Base-by-base conservation (phyloP, 2,113 vertebrate genomes). In the Procapra przewalskii region DNA sequence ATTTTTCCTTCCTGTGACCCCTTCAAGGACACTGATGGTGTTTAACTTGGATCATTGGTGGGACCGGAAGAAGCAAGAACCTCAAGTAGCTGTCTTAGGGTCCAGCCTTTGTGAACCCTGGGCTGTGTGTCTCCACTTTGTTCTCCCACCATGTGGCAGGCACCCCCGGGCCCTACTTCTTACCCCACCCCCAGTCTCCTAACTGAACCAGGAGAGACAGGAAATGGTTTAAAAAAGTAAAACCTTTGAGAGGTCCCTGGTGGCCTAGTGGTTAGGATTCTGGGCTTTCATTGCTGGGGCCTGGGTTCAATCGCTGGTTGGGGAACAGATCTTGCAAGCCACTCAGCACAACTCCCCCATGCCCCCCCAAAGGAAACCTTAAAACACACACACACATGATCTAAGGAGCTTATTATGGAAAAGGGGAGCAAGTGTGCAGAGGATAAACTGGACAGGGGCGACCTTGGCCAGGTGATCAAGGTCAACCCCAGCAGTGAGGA, bases 401-500 rank as follows among this genome's bases (percentile, higher is more conserved):
- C 84, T 52, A 29, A 25, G 43, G 33, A 43, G 33, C 36, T 1
- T 23, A 36, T 31, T 8, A 8, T 33, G 23, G 60, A 54, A 33
- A 21, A 27, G 16, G 62, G 16, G 29, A 33, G 48, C 12, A 43
- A 2, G 19, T 9, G 17, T 12, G 2, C 5, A 3, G 55, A 1
- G 45, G 16, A 19, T 79, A 80, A 54, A n/a, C 23, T 0, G 2
- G 19, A 48, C 14, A 31, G 71, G 67, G 3, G 2, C 2, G 1
- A 31, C 89, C 85, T 81, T 5, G 8, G 80, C 43, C 27, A 1
- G 19, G 62, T 17, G 64, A 3, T 40, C 57, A 27, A 33, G n/a
- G 80, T 59, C 36, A 27, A 3, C 31, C 43, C 3, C 25, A 9
- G 8, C 6, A 4, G 33, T 2, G 15, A 1, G 3, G 33, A 55